Evolutionary conservation across 2,113 vertebrate species (phyloP).

Genomic region (Macroglossus sobrinus): DNA sequence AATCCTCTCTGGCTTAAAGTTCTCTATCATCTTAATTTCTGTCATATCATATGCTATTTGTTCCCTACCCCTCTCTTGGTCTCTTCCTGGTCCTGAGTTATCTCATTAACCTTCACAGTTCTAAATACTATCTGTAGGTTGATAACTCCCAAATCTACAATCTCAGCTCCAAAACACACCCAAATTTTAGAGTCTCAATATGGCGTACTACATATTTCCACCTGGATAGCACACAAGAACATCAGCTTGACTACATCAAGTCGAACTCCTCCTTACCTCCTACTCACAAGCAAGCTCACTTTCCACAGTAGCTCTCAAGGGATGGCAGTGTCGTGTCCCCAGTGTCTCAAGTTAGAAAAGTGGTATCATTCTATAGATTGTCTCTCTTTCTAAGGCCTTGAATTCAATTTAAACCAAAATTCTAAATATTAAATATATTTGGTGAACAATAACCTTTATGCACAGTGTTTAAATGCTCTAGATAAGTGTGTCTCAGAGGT

Average conservation of each 20-base stretch:
- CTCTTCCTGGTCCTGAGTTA: neutral
- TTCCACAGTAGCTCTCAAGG: neutral
- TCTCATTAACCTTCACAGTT: neutral
- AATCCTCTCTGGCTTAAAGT: neutral
- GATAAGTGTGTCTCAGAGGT: neutral
- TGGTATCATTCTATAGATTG: neutral
- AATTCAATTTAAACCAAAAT: neutral
- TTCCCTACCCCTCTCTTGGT: neutral
- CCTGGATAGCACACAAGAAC: neutral
- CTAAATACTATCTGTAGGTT: neutral
- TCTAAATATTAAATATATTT: neutral
- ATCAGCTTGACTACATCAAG: neutral
- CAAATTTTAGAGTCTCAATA: neutral
- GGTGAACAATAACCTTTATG: neutral
- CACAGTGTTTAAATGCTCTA: neutral
- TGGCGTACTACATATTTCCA: accelerated
- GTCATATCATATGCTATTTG: neutral
- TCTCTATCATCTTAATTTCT: neutral
- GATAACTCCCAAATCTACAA: neutral
- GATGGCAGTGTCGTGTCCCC: neutral
- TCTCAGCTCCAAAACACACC: neutral
- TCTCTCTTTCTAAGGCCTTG: neutral
- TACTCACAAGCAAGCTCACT: neutral
- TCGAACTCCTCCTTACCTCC: neutral
- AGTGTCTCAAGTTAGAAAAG: neutral